A percentile compares a stretch with the other conserved stretches of the same genome.
These are phyloP conservation scores for Paguma larvata DNA, from an alignment of 2,797 vertebrate genomes.

Conservation along the genomic window DNA sequence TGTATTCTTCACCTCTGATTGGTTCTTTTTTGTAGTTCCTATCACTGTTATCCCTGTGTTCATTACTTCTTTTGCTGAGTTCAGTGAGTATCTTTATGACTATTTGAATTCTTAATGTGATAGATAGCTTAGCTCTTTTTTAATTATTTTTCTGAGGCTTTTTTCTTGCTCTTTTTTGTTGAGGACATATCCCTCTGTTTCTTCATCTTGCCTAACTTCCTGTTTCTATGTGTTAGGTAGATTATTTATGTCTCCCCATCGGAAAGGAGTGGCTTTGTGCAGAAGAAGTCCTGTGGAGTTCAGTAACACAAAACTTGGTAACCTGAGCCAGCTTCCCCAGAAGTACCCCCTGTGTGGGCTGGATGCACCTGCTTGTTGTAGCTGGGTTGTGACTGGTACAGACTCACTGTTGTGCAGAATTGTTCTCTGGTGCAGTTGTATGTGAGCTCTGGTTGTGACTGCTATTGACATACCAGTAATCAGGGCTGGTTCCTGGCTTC, in stretches of 20 bases:
- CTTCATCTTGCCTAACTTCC: neutral
- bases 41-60: neutral
- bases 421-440: neutral
- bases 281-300: neutral
- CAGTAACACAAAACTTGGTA: neutral
- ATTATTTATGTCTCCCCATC: neutral
- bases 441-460: neutral
- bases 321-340: neutral
- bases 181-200: neutral
- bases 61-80: neutral
- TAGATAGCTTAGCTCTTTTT: neutral
- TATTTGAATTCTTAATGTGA: neutral
- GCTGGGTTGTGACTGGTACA: neutral
- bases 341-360: neutral
- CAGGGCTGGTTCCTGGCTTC: neutral
- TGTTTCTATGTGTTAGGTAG: neutral
- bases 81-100: neutral
- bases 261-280: neutral
- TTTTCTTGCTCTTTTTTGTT: neutral
- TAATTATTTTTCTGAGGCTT: neutral
- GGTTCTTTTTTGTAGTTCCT: neutral
- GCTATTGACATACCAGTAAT: neutral
- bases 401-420: neutral
- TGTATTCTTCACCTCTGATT: neutral
- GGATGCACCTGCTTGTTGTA: neutral